Evolutionary conservation across 2,113 vertebrate genomes (phyloP).

Genomic region (Melanocharis versteri): DNA sequence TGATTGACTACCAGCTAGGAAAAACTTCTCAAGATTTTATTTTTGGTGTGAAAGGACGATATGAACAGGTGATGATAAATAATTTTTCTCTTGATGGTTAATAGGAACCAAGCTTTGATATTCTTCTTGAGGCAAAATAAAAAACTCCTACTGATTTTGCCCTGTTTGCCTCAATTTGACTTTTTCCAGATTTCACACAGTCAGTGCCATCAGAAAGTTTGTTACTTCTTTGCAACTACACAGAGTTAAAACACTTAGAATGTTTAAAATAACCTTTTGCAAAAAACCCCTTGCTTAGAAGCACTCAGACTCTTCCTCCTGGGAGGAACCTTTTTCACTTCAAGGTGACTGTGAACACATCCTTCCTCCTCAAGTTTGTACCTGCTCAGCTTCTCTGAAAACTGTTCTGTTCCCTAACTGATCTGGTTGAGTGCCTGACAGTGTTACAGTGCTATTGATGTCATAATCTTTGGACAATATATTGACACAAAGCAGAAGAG

Average conservation of each 20-base stretch:
- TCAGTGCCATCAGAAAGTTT: background rate
- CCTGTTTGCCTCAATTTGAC: background rate
- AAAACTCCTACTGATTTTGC: background rate
- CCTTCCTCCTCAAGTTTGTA: background rate
- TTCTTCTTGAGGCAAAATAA: background rate
- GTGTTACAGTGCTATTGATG: background rate
- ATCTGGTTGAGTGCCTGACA: background rate
- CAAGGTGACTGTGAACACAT: background rate
- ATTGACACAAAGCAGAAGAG: background rate
- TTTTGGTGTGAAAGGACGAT: background rate
- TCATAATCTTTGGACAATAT: background rate
- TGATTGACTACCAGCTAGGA: background rate
- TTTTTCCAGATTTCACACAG: background rate
- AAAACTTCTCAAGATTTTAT: background rate
- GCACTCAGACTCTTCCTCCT: background rate
- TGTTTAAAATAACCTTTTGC: background rate
- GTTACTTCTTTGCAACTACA: background rate
- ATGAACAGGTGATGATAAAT: background rate
- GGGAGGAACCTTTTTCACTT: background rate
- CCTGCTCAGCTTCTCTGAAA: background rate
- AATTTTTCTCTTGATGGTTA: background rate
- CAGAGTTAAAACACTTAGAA: background rate
- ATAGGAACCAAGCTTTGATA: background rate
- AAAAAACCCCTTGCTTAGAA: background rate
- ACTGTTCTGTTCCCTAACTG: background rate